phyloP scores from a whole-genome alignment of 1,140 invertebrate species.

The Dufourea novaeangliae region DNA sequence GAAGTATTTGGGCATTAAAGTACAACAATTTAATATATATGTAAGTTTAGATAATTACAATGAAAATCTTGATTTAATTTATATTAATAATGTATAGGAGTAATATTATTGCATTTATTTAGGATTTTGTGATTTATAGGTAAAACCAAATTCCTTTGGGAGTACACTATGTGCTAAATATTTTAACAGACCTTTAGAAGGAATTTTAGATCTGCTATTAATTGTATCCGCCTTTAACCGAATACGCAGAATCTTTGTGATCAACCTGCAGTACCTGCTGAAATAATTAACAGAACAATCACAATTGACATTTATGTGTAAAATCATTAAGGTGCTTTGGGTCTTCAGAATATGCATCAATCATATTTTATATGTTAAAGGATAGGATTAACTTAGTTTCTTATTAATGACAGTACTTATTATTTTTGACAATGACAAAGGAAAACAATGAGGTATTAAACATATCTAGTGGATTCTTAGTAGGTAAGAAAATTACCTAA shows the following conservation, averaged over 20 bases:
- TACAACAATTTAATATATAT: slow-evolving; percentile 15
- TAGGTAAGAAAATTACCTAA: slow-evolving; percentile 23
- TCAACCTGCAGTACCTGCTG: slow-evolving; percentile 63
- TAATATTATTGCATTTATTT: not conserved
- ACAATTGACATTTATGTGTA: slow-evolving; percentile 46
- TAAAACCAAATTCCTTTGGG: slow-evolving; percentile 47
- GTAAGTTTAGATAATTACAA: slow-evolving; percentile 35
- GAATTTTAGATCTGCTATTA: slow-evolving; percentile 54
- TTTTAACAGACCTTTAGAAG: slow-evolving; percentile 47
- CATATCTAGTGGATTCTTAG: not conserved
- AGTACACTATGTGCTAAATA: slow-evolving; percentile 39
- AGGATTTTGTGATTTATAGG: slow-evolving; percentile 21
- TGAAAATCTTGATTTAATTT: not conserved
- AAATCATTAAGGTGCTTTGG: slow-evolving; percentile 59
- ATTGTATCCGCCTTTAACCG: slow-evolving; percentile 52
- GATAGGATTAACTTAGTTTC: slow-evolving; percentile 47
- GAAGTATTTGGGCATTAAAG: slow-evolving; percentile 88
- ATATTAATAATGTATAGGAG: not conserved
- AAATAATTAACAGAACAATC: slow-evolving; percentile 60
- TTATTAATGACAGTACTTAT: slow-evolving; percentile 26
- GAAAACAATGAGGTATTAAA: slow-evolving; percentile 29
- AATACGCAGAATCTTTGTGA: slow-evolving; percentile 61
- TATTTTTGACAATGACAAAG: slow-evolving; percentile 32
- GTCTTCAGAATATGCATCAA: slow-evolving; percentile 26
- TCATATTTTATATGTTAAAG: slow-evolving; percentile 48